Conservation (phyloP, 2,888 invertebrate genomes). For the Ectemnius cavifrons region DNA sequence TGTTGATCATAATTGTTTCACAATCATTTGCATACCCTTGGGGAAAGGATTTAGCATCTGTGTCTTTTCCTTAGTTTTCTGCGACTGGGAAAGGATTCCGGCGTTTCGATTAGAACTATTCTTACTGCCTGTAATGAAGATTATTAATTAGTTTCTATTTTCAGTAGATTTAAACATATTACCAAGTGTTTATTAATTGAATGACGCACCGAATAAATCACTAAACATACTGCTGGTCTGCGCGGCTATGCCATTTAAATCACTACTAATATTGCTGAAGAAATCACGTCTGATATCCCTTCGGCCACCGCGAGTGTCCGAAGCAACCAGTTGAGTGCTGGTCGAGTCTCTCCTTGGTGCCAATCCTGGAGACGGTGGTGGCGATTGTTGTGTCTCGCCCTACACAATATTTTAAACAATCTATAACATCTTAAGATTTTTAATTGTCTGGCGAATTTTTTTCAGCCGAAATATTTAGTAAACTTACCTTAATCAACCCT, state of each 20-base stretch:
- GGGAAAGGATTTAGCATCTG: slow-evolving; percentile 88
- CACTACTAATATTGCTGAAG: slow-evolving; percentile 94
- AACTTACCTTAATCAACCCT: slow-evolving; percentile 86
- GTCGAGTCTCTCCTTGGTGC: slow-evolving; percentile 81
- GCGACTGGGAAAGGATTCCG: slow-evolving; percentile 76
- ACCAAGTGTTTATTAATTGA: neutral
- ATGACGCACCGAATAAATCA: slow-evolving; percentile 88
- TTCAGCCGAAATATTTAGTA: neutral
- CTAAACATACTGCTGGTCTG: slow-evolving; percentile 97
- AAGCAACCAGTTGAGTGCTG: slow-evolving; percentile 82
- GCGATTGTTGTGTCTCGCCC: slow-evolving; percentile 66
- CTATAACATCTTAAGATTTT: no score
- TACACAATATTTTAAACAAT: slow-evolving; percentile 52
- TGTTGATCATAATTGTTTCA: neutral
- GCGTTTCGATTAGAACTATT: slow-evolving; percentile 75
- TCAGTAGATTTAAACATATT: neutral
- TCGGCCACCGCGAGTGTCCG: slow-evolving; percentile 79
- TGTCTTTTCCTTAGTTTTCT: slow-evolving; percentile 79
- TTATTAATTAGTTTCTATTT: neutral
- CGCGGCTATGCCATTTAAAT: slow-evolving; percentile 94
- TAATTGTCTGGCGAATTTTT: no score
- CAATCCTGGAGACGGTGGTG: slow-evolving; percentile 66
- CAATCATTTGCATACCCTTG: slow-evolving; percentile 78
- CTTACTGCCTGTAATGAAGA: slow-evolving; percentile 70
- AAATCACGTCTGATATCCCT: slow-evolving; percentile 86